A percentile compares a stretch with the other conserved stretches of the same genome.
phyloP scores from a whole-genome alignment of 2,113 vertebrate species.

The Nannobrachium achirus region DNA sequence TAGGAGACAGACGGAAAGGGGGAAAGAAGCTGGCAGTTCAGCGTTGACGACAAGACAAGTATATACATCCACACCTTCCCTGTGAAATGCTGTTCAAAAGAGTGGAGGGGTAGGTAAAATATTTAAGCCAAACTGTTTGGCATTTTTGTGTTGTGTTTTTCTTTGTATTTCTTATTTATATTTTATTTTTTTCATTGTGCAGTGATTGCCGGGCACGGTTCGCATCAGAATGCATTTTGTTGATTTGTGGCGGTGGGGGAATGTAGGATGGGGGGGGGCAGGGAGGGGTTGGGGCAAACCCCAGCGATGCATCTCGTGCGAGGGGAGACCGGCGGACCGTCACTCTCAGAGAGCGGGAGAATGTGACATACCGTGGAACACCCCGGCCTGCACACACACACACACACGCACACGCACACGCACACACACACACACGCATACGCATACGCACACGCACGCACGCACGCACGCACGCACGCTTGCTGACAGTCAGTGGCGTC shows the following conservation, averaged over 20 bases:
- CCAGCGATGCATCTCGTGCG: constrained; percentile 29
- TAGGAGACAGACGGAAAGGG: constrained; percentile 85
- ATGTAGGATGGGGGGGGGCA: neutral
- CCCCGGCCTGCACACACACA: constrained; percentile 35
- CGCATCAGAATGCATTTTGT: constrained; percentile 59
- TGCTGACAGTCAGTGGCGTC: no score
- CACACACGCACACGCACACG: no score
- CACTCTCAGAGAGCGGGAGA: constrained; percentile 40
- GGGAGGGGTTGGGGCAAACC: constrained; percentile 9
- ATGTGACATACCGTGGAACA: constrained; percentile 45
- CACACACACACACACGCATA: no score
- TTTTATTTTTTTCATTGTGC: constrained; percentile 59
- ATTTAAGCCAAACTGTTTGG: constrained; percentile 72
- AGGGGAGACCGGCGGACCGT: constrained; percentile 39
- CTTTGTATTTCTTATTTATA: no score
- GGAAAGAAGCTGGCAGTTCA: constrained; percentile 82
- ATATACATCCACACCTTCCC: constrained; percentile 56
- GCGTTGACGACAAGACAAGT: constrained; percentile 71
- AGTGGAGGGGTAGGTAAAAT: constrained; percentile 75
- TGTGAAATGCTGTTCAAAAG: constrained; percentile 62
- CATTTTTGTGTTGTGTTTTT: constrained; percentile 53
- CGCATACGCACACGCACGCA: no score
- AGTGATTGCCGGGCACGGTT: constrained; percentile 57
- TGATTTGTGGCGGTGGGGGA: constrained; percentile 29
- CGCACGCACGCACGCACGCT: no score